These are phyloP conservation scores for Lagria hirta DNA, from an alignment of 2,888 invertebrate genomes.

Conservation along the genomic window DNA sequence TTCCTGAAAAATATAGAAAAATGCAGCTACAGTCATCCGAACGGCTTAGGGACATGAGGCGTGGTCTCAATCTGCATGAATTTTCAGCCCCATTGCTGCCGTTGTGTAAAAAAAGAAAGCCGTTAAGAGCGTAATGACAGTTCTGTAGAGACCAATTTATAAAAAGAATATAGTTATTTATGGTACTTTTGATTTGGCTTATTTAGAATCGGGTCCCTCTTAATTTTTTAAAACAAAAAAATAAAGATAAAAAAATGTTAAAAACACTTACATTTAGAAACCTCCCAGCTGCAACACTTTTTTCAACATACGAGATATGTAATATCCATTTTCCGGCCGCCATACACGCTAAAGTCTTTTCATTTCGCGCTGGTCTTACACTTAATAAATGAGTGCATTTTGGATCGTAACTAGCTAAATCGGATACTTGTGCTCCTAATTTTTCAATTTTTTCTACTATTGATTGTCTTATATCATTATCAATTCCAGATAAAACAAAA, in stretches of 20 bases:
- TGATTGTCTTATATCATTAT: constrained; percentile 31
- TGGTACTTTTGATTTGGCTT: too few species aligned
- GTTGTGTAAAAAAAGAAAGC: neutral
- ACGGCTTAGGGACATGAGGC: too few species aligned
- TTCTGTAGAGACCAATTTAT: constrained; percentile 3
- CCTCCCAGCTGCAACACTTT: constrained; percentile 61
- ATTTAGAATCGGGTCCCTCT: too few species aligned
- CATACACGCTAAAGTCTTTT: constrained; percentile 83
- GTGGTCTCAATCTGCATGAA: too few species aligned
- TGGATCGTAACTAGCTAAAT: constrained; percentile 60
- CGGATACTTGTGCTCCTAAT: constrained; percentile 65
- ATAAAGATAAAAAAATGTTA: too few species aligned
- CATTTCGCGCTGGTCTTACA: constrained; percentile 74
- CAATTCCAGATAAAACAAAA: constrained; percentile 49
- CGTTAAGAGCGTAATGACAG: neutral
- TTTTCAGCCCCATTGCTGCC: too few species aligned
- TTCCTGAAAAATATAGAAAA: constrained; percentile 59
- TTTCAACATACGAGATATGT: constrained; percentile 74
- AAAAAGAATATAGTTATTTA: too few species aligned
- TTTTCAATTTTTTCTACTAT: constrained; percentile 38
- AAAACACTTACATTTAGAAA: constrained; percentile 65
- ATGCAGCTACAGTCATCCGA: too few species aligned
- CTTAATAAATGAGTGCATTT: constrained; percentile 77
- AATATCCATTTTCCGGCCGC: constrained; percentile 89
- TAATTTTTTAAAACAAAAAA: too few species aligned